phyloP scores from a whole-genome alignment of 2,113 vertebrate species.

The Vanacampus margaritifer region DNA sequence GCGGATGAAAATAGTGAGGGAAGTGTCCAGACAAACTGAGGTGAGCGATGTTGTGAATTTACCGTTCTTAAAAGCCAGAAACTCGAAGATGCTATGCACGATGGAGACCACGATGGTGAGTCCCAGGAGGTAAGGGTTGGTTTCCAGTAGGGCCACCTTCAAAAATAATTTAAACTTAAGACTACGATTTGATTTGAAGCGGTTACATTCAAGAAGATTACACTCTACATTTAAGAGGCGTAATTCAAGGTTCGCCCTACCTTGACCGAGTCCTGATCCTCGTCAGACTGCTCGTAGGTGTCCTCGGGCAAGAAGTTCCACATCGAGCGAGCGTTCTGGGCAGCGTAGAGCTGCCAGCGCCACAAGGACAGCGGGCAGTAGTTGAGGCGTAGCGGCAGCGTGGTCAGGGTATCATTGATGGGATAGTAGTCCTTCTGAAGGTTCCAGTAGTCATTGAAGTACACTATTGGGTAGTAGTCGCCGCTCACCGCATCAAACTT shows the following conservation, averaged over 20 bases:
- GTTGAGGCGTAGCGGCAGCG: conserved; percentile 80
- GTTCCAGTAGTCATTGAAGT: conserved; percentile 99
- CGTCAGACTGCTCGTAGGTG: conserved; percentile 90
- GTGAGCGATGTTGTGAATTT: conserved; percentile 12
- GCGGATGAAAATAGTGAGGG: background rate
- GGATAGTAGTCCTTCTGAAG: conserved; percentile 93
- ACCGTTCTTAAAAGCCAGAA: conserved; percentile 96
- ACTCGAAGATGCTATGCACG: conserved; percentile 94
- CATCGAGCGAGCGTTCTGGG: conserved; percentile 86
- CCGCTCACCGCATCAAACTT: conserved; percentile 93
- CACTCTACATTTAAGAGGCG: too few relatives aligned
- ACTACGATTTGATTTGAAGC: too few relatives aligned
- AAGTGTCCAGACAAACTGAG: background rate
- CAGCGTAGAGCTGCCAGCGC: conserved; percentile 95
- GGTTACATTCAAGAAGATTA: too few relatives aligned
- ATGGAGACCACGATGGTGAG: conserved; percentile 92
- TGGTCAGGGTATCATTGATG: conserved; percentile 80
- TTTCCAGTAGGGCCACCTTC: conserved; percentile 90
- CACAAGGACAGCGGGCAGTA: conserved; percentile 92
- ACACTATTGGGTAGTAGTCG: conserved; percentile 92
- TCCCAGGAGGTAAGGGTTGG: conserved; percentile 89
- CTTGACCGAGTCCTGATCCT: conserved; percentile 96
- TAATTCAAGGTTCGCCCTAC: conserved; percentile 48
- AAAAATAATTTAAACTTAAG: conserved; percentile 14
- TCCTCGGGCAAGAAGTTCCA: conserved; percentile 94